Conservation (phyloP, 2,888 invertebrate species). For the Stenurella melanura region DNA sequence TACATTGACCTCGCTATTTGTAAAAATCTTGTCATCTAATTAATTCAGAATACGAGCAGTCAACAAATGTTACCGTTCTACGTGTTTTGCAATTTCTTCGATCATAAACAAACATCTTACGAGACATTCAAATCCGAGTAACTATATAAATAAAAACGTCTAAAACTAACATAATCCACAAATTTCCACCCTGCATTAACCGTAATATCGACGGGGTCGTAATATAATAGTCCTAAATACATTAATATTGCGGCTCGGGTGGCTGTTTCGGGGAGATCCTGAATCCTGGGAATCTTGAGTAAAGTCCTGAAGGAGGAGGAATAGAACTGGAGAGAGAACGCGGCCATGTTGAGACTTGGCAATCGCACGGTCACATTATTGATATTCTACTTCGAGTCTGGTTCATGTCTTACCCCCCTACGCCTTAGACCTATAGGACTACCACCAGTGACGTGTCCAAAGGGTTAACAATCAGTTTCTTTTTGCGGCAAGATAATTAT, state of each 20-base stretch:
- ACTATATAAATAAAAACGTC: background rate
- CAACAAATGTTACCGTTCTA: too few relatives aligned
- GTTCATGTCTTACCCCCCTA: conserved; percentile 67
- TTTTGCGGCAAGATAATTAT: background rate
- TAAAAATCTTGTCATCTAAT: too few relatives aligned
- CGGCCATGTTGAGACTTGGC: conserved; percentile 69
- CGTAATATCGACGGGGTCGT: conserved; percentile 41
- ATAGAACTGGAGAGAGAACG: conserved; percentile 56
- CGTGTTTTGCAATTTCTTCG: too few relatives aligned
- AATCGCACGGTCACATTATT: conserved; percentile 73
- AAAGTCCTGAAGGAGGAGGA: conserved; percentile 53
- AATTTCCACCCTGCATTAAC: conserved; percentile 19
- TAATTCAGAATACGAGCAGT: too few relatives aligned
- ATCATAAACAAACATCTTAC: too few relatives aligned
- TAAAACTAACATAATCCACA: conserved; percentile 15
- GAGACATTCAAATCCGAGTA: background rate
- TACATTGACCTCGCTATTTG: too few relatives aligned
- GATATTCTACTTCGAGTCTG: conserved; percentile 73
- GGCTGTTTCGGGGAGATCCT: conserved; percentile 53
- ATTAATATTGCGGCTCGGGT: conserved; percentile 58
- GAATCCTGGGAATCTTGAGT: conserved; percentile 56
- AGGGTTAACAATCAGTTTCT: background rate
- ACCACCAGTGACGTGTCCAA: conserved; percentile 30
- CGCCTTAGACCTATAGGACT: conserved; percentile 35
- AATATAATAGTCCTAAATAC: conserved; percentile 59